phyloP scores from a whole-genome alignment of 2,888 invertebrate species.

The Troglohyphantes excavatus region DNA sequence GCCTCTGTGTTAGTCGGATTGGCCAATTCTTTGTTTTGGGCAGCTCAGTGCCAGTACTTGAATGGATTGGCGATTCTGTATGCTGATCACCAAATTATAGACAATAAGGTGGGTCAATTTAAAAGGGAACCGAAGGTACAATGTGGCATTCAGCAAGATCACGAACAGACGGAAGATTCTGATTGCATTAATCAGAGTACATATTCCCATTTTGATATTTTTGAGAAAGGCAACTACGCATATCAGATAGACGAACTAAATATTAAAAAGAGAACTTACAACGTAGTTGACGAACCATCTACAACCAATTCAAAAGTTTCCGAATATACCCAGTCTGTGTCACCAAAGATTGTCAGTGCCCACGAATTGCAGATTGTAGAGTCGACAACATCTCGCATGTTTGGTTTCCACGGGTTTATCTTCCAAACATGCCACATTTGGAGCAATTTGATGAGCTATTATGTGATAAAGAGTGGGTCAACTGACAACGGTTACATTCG shows the following conservation, averaged over 20 bases:
- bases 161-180: not conserved
- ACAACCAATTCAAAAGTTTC: too few relatives aligned
- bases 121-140: not conserved
- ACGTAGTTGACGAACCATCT: too few relatives aligned
- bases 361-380: not conserved
- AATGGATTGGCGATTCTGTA: conserved; percentile 96
- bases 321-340: not conserved
- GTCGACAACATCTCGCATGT: conserved; percentile 91
- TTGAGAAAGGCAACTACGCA: not conserved
- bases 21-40: conserved; percentile 98
- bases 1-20: conserved; percentile 95
- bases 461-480: conserved; percentile 80
- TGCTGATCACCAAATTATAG: not conserved
- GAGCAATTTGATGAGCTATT: conserved; percentile 97
- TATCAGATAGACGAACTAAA: not conserved
- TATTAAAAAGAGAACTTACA: too few relatives aligned
- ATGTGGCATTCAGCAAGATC: not conserved
- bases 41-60: conserved; percentile 97
- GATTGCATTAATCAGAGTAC: not conserved
- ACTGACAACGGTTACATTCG: not conserved
- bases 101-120: too few relatives aligned
- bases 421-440: conserved; percentile 98
- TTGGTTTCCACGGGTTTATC: conserved; percentile 98
- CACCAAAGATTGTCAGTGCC: not conserved
- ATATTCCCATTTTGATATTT: too few relatives aligned